Evolutionary conservation across 2,113 vertebrate species (phyloP).

Genomic region (Nycticryphes semicollaris): DNA sequence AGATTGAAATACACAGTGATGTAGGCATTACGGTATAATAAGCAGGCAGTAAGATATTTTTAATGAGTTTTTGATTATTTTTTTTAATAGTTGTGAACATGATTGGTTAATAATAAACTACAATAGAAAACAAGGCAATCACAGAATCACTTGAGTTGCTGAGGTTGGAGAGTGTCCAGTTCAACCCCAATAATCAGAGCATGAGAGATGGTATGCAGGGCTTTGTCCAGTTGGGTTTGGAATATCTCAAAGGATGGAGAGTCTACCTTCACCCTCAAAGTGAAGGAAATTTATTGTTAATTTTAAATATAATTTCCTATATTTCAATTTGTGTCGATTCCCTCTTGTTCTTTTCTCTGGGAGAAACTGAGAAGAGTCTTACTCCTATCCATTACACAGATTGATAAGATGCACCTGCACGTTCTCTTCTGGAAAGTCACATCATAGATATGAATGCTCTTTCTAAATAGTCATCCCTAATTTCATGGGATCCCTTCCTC

Average conservation of each 20-base stretch:
- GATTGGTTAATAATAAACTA: neutral
- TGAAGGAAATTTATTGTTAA: neutral
- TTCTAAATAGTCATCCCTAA: neutral
- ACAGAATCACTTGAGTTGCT: neutral
- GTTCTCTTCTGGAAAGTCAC: neutral
- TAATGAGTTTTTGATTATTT: neutral
- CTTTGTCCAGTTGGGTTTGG: neutral
- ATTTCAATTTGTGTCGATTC: neutral
- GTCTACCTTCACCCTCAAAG: neutral
- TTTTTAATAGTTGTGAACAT: neutral
- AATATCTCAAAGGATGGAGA: neutral
- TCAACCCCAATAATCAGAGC: neutral
- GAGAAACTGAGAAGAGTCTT: neutral
- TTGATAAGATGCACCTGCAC: neutral
- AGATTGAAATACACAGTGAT: neutral
- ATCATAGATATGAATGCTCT: neutral
- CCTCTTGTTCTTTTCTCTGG: neutral
- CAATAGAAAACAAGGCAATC: neutral
- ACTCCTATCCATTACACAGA: neutral
- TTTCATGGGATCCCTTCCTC: neutral
- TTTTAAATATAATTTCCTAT: neutral
- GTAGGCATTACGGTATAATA: neutral
- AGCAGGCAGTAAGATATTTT: neutral
- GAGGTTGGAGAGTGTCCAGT: neutral
- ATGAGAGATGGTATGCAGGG: neutral